Percentiles rank a stretch among this genome's conserved stretches.
Evolutionary conservation across 2,113 vertebrate genomes (phyloP).

Genomic region (Elaphurus davidianus): DNA sequence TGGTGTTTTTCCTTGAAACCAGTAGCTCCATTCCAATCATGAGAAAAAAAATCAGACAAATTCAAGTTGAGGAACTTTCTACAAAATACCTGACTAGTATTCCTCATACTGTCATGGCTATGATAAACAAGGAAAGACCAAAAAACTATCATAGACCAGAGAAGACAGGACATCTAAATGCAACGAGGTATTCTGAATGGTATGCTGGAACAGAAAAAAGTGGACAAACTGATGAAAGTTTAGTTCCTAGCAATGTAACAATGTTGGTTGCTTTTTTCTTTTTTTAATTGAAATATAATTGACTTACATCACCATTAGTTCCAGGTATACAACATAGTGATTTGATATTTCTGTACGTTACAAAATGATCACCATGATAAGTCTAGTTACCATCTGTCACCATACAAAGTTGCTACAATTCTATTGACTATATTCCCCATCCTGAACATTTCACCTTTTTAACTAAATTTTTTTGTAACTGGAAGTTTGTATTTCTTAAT

Average conservation of each 20-base stretch:
- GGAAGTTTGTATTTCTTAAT: neutral
- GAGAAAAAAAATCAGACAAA: neutral
- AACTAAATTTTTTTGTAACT: neutral
- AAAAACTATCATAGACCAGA: neutral
- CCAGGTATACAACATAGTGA: neutral
- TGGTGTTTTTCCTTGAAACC: slow-evolving; percentile 2
- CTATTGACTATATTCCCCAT: neutral
- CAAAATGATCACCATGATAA: neutral
- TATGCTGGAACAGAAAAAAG: neutral
- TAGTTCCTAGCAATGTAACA: neutral
- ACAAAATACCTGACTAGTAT: neutral
- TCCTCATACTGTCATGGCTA: neutral
- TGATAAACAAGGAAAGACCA: neutral
- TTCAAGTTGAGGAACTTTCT: neutral
- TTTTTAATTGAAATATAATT: neutral
- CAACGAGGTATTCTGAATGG: neutral
- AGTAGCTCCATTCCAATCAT: neutral
- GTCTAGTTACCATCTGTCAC: neutral
- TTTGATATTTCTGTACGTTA: neutral
- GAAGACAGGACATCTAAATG: neutral
- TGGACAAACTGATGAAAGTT: neutral
- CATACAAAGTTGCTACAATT: neutral
- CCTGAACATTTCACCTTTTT: neutral
- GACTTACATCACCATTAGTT: neutral
- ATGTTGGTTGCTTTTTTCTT: neutral